phyloP scores from a whole-genome alignment of 1,140 invertebrate species.

The Agrilus planipennis region DNA sequence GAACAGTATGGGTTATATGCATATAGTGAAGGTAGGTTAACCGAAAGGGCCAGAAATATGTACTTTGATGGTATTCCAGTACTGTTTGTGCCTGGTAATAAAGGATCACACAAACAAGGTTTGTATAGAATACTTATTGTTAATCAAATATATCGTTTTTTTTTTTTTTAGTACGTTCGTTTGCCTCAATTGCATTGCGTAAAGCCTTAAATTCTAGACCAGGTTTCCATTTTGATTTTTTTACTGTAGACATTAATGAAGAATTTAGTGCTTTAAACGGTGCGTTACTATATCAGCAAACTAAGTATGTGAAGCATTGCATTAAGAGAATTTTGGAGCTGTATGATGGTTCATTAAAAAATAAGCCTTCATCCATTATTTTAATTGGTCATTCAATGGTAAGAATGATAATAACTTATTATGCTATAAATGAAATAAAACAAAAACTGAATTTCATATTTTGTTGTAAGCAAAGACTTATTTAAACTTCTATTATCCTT shows the following conservation, averaged over 20 bases:
- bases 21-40: conserved; percentile 78
- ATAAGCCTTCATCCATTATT: conserved; percentile 49
- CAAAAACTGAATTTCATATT: too few species aligned
- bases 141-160: conserved; percentile 6
- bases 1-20: conserved; percentile 72
- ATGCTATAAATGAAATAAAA: too few species aligned
- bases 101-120: conserved; percentile 84
- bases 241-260: conserved; percentile 72
- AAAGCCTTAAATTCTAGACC: conserved; percentile 52
- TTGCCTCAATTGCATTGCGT: conserved; percentile 77
- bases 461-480: too few species aligned
- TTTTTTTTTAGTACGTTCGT: conserved; percentile 56
- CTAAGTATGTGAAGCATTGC: conserved; percentile 59
- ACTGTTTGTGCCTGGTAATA: conserved; percentile 86
- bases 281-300: conserved; percentile 64
- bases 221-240: conserved; percentile 76
- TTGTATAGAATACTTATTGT: background rate
- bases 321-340: conserved; percentile 61
- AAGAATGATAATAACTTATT: conserved; percentile 25
- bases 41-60: conserved; percentile 54
- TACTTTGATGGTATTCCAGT: conserved; percentile 78
- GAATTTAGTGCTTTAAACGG: conserved; percentile 70
- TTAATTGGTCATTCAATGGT: conserved; percentile 89
- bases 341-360: conserved; percentile 44
- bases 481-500: too few species aligned